These are phyloP conservation scores for Hybognathus amarus DNA, from an alignment of 2,797 vertebrate genomes.

Conservation along the genomic window DNA sequence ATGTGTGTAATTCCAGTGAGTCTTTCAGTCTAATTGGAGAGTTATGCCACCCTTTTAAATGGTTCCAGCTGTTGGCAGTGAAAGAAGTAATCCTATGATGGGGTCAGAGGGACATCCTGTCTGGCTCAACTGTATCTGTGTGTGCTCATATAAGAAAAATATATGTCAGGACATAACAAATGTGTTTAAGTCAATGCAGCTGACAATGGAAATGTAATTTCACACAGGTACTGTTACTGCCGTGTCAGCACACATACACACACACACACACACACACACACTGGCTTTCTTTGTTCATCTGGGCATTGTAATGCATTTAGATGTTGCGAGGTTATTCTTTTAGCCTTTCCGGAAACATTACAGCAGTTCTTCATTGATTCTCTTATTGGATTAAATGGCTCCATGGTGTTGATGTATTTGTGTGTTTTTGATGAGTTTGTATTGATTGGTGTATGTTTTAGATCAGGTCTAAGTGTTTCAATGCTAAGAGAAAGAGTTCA, in stretches of 20 bases:
- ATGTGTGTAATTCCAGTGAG: slow-evolving; percentile 23
- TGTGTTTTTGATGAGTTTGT: slow-evolving; percentile 48
- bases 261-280: slow-evolving; percentile 36
- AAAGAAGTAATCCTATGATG: slow-evolving; percentile 25
- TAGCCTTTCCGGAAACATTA: slow-evolving; percentile 52
- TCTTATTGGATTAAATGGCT: slow-evolving; percentile 51
- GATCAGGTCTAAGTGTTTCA: slow-evolving; percentile 26
- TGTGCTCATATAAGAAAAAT: neutral
- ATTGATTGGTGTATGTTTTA: slow-evolving; percentile 40
- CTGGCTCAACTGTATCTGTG: neutral
- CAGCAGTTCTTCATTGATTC: slow-evolving; percentile 46
- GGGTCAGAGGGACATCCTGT: slow-evolving; percentile 42
- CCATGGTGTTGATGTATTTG: slow-evolving; percentile 47
- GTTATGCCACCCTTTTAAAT: slow-evolving; percentile 31
- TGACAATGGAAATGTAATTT: slow-evolving; percentile 48
- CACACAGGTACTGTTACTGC: slow-evolving; percentile 31
- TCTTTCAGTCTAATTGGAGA: neutral
- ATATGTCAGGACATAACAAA: slow-evolving; percentile 13
- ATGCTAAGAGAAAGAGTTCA: neutral
- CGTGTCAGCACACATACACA: slow-evolving; percentile 31
- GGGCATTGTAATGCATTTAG: slow-evolving; percentile 51
- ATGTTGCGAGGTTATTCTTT: slow-evolving; percentile 47
- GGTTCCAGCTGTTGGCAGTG: slow-evolving; percentile 38
- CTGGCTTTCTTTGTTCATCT: slow-evolving; percentile 11
- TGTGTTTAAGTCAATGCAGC: slow-evolving; percentile 27